phyloP scores from a whole-genome alignment of 2,113 vertebrate genomes.

The Xenus cinereus region DNA sequence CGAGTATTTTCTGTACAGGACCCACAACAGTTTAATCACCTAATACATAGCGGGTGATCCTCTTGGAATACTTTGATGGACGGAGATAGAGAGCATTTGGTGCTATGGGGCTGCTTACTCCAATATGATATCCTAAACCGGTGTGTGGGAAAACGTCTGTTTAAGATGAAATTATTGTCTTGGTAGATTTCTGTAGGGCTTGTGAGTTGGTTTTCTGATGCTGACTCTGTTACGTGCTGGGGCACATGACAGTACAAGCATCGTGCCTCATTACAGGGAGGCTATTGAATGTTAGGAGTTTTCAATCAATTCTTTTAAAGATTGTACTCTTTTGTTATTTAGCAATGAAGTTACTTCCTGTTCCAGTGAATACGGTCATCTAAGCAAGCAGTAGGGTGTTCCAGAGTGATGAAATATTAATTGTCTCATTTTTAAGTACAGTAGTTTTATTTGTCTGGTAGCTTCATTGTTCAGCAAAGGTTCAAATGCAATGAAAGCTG shows the following conservation, averaged over 20 bases:
- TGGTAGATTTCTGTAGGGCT: neutral
- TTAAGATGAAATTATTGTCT: neutral
- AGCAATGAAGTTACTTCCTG: neutral
- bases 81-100: neutral
- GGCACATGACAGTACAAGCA: neutral
- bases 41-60: too few relatives aligned
- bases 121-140: neutral
- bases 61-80: neutral
- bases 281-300: neutral
- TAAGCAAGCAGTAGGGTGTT: neutral
- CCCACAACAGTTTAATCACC: neutral
- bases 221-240: neutral
- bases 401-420: neutral
- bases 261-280: neutral
- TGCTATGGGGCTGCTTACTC: neutral
- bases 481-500: neutral
- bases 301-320: neutral
- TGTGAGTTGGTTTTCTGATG: neutral
- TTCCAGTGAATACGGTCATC: neutral
- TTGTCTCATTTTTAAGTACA: neutral
- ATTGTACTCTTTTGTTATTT: neutral
- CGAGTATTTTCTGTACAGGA: neutral
- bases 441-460: neutral
- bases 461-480: neutral
- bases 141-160: neutral